Evolutionary conservation across 2,888 invertebrate species (phyloP), one percentile per base, ranked within the genome.

Genomic region (Spatulosminthurus flaviceps): DNA sequence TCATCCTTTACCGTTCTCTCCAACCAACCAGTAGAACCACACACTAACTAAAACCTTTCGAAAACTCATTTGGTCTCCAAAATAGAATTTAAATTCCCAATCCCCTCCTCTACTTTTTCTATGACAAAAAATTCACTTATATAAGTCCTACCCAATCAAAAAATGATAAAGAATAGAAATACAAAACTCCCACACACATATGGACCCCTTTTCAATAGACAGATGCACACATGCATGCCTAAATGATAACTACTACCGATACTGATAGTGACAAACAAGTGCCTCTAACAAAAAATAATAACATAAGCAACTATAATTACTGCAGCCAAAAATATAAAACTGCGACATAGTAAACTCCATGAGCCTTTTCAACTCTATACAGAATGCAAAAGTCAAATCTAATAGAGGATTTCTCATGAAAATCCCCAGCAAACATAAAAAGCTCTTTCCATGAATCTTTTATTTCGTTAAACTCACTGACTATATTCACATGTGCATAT

Each of bases 401-500:
- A 51, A 51, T 51, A 51, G 16, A 51, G 51, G 51, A 51, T 51
- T 51, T 51, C 51, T 19, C 51, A 51, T 51, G 51, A 51, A 51
- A 51, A 51, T 51, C 51, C n/a, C n/a, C 51, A 51, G 16, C 51
- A 51, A 5, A 19, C 16, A 19, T 13, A 51, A 51, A 51, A 51
- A 51, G 1, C 51, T 51, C 51, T 19, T 51, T 51, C 51, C 51
- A 51, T 51, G 51, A 51, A 51, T 51, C 51, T 51, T 51, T 51
- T 51, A 51, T 51, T 51, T 51, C 9, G 51, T 51, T 51, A n/a
- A n/a, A n/a, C n/a, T n/a, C n/a, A n/a, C n/a, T n/a, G n/a, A n/a
- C n/a, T n/a, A n/a, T n/a, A n/a, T n/a, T n/a, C n/a, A n/a, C n/a
- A n/a, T n/a, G n/a, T n/a, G n/a, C n/a, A n/a, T n/a, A n/a, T n/a